Base-by-base conservation (phyloP, 2,888 invertebrate species). In the Tillus elongatus region DNA sequence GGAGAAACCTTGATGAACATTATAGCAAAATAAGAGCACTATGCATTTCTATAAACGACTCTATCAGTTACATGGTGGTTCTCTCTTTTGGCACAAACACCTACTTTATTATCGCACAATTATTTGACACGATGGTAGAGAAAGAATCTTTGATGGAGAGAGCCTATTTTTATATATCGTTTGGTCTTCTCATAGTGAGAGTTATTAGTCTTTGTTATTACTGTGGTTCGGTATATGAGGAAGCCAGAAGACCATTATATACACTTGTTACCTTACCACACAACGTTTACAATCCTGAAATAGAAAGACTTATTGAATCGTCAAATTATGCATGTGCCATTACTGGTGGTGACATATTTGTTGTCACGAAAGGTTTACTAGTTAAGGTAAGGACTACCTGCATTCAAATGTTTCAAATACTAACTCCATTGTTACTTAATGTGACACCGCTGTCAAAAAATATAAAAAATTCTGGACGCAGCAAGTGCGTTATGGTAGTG, bases 161-260 rank as follows among this genome's bases (percentile, higher is more conserved):
- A n/a, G 24, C n/a, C n/a, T 19, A 19, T 19, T 8, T 19, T 8
- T 19, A 19, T n/a, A 19, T 19, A 6, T 6, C 6, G 6, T 8
- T 19, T 8, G 6, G 6, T 19, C n/a, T 19, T 6, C n/a, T 19
- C 6, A 19, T n/a, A 6, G 6, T 19, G 24, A 19, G 24, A 19
- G n/a, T 19, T n/a, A 19, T n/a, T 8, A n/a, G 6, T 6, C 6
- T 19, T 8, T 19, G 24, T n/a, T 19, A 19, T 19, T 19, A 8
- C n/a, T 19, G 24, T n/a, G 24, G 24, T 8, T 19, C 24, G 6
- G 24, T 19, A n/a, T 19, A 19, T 19, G 24, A 19, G n/a, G 24
- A 19, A 19, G 24, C 24, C n/a, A n/a, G 6, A 8, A 19, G n/a
- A 19, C 24, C 24, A 19, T 19, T 19, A n/a, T 6, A 19, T 19